These are phyloP conservation scores for Cyphomyrus discorhynchus DNA, from an alignment of 2,113 vertebrate species.

Conservation along the genomic window DNA sequence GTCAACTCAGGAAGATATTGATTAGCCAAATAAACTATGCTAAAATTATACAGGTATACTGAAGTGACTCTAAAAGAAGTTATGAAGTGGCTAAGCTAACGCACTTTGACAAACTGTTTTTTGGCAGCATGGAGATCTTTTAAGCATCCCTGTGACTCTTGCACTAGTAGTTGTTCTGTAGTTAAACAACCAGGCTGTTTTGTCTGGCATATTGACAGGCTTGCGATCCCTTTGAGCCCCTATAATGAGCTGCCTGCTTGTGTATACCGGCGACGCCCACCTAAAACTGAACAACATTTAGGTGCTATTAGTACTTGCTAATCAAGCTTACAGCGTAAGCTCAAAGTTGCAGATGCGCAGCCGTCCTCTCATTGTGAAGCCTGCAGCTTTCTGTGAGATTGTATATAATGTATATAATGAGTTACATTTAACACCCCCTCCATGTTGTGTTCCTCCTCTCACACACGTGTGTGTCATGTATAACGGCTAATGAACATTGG, in stretches of 20 bases:
- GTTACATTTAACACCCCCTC: neutral
- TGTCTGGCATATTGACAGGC: slow-evolving; percentile 21
- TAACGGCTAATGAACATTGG: slow-evolving; percentile 11
- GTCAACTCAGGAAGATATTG: neutral
- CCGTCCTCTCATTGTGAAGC: neutral
- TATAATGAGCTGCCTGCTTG: neutral
- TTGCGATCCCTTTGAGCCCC: neutral
- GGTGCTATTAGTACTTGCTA: neutral
- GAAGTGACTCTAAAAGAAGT: neutral
- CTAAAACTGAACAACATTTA: neutral
- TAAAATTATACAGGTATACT: neutral
- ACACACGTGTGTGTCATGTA: neutral
- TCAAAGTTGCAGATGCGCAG: neutral
- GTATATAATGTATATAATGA: neutral
- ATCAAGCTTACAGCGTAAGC: neutral
- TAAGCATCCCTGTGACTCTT: neutral
- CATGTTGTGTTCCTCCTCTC: neutral
- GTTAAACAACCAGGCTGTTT: neutral
- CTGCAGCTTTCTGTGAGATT: neutral
- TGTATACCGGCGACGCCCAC: neutral
- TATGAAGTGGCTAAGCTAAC: neutral
- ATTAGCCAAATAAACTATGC: neutral
- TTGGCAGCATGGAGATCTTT: neutral
- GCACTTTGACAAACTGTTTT: neutral
- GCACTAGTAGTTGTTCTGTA: neutral